Evolutionary conservation across 2,888 invertebrate species (phyloP).

Genomic region (Phasia obesa): DNA sequence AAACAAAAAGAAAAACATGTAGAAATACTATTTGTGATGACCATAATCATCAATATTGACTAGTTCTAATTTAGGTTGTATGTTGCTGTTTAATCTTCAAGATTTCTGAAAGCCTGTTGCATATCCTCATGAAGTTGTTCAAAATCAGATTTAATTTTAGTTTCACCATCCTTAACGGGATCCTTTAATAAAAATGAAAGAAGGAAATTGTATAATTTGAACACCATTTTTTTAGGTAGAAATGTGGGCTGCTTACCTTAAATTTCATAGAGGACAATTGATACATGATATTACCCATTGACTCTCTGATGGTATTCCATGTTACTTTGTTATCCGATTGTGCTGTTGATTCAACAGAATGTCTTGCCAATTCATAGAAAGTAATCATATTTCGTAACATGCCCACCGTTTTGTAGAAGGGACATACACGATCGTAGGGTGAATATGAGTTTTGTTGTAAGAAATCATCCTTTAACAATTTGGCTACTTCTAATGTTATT

Average conservation of each 20-base stretch:
- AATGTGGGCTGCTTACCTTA: conserved; percentile 86
- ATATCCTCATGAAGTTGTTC: conserved; percentile 98
- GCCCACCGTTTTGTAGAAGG: conserved; percentile 99
- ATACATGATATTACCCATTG: conserved; percentile 96
- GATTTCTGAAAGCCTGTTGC: conserved; percentile 98
- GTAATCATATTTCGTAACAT: conserved; percentile 99
- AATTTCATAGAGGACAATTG: conserved; percentile 99
- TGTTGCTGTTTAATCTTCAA: conserved; percentile 91
- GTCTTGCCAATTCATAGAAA: conserved; percentile 97
- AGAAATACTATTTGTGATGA: conserved; percentile 10
- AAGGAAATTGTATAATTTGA: neutral
- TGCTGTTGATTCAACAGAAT: conserved; percentile 97
- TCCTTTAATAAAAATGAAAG: conserved; percentile 86
- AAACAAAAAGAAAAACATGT: conserved; percentile 10
- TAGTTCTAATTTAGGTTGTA: conserved; percentile 10
- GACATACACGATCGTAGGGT: conserved; percentile 97
- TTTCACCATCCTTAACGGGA: conserved; percentile 98
- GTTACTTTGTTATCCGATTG: conserved; percentile 99
- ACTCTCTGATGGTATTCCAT: conserved; percentile 97
- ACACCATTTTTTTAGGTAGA: neutral
- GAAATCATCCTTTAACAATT: conserved; percentile 98
- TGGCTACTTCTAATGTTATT: conserved; percentile 98
- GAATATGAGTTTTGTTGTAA: conserved; percentile 99
- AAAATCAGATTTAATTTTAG: conserved; percentile 97
- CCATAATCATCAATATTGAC: conserved; percentile 9